Base-by-base conservation (phyloP, 2,113 vertebrate species). In the Silurus asotus region DNA sequence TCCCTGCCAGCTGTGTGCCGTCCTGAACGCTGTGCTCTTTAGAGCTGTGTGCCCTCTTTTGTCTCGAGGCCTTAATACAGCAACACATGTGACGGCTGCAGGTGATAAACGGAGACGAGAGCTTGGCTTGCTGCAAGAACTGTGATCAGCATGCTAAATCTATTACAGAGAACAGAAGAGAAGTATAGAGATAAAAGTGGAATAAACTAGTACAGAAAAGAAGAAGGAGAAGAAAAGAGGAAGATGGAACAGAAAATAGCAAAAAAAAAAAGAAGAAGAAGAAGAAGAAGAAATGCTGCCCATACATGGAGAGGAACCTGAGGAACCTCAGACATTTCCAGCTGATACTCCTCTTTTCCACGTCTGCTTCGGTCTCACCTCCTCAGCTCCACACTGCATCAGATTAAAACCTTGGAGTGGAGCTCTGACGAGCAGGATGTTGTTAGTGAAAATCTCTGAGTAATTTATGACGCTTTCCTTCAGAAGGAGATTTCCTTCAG, bases 51-150 rank as follows among this genome's bases (percentile, higher is more conserved):
- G 72, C 85, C 83, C 78, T 65, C 58, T 69, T 84, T 67, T 79
- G 72, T 82, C 87, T 76, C 15, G 70, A 72, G 62, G 45, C 48
- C 70, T 69, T 62, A 82, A 84, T 87, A 89, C 86, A 78, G 77
- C 51, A 84, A 87, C 25, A 75, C 70, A 8, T 48, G 81, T 69
- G 59, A 81, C 80, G 86, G 61, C 58, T 81, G 83, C 85, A 59
- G 25, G 78, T 28, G 79, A 89, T 83, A 89, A 87, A 56, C 20
- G 49, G 51, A 25, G 85, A 76, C n/a, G 20, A 9, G 25, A 9
- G 7, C 45, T 69, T 37, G 3, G 6, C 56, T 6, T 75, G 20
- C 82, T 51, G 25, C n/a, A 45, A 77, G 69, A 74, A 75, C 72
- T 25, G 74, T 77, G 74, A 55, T 55, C 74, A 55, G 74, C 49